A percentile compares a stretch with the other conserved stretches of the same genome.
These are phyloP conservation scores for Halocynthia aurantium DNA, from an alignment of 23 tunicate species.

Conservation along the genomic window DNA sequence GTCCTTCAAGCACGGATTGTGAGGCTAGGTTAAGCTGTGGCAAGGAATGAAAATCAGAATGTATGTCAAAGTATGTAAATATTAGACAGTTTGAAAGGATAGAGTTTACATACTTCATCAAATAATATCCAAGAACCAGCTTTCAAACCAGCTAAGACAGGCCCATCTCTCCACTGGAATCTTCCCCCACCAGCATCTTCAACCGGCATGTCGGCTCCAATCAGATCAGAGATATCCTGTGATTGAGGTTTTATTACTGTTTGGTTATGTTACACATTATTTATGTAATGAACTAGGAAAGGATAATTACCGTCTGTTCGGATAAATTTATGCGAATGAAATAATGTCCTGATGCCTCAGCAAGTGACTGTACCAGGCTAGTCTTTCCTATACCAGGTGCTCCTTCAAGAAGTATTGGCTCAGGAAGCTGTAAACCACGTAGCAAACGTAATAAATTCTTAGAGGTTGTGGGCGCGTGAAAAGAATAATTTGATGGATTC, in stretches of 20 bases:
- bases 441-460: constrained; percentile 49
- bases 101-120: constrained; percentile 61
- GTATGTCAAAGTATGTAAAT: not conserved
- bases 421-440: constrained; percentile 75
- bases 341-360: constrained; percentile 39
- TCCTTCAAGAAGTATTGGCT: constrained; percentile 91
- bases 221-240: constrained; percentile 87
- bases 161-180: constrained; percentile 97
- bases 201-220: constrained; percentile 94
- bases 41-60: too few species aligned
- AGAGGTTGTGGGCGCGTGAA: constrained; percentile 63
- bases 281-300: not conserved
- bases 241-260: too few species aligned
- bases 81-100: not conserved
- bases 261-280: too few species aligned
- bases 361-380: constrained; percentile 75
- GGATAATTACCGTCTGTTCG: constrained; percentile 77
- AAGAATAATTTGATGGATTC: constrained; percentile 27
- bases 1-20: constrained; percentile 90
- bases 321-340: constrained; percentile 87
- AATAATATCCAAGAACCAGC: constrained; percentile 90
- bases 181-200: constrained; percentile 88
- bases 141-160: constrained; percentile 77
- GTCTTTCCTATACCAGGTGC: constrained; percentile 99
- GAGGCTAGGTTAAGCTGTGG: constrained; percentile 82